A percentile compares a stretch with the other conserved stretches of the same genome.
These are phyloP conservation scores for Melieria omissa DNA, from an alignment of 2,888 invertebrate genomes.

Conservation along the genomic window DNA sequence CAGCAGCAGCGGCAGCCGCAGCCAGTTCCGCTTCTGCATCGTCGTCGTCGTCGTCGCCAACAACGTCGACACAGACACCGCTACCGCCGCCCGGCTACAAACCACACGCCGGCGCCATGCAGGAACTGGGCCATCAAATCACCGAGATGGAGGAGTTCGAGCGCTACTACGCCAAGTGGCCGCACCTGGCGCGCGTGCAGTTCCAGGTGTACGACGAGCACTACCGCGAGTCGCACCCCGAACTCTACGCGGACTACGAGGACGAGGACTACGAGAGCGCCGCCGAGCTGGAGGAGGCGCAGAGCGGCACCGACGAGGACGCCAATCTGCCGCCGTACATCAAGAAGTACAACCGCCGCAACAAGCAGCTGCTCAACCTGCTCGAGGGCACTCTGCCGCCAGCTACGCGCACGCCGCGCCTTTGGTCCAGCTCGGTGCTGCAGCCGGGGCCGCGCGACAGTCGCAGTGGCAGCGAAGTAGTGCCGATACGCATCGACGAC, in stretches of 20 bases:
- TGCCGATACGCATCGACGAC: conserved; percentile 52
- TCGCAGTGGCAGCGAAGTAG: conserved; percentile 30
- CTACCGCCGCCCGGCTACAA: conserved; percentile 39
- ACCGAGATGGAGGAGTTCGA: conserved; percentile 61
- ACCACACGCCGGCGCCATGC: conserved; percentile 39
- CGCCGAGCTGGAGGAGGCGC: conserved; percentile 53
- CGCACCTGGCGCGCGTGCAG: conserved; percentile 62
- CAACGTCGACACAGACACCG: conserved; percentile 30
- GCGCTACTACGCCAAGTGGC: conserved; percentile 64
- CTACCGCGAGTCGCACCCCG: conserved; percentile 54
- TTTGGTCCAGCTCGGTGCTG: conserved; percentile 52
- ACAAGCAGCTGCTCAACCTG: conserved; percentile 63
- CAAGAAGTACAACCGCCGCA: conserved; percentile 64
- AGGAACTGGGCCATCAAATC: conserved; percentile 58
- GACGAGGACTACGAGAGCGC: conserved; percentile 53
- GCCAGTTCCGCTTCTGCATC: background rate
- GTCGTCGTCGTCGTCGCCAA: background rate
- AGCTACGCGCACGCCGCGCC: conserved; percentile 45
- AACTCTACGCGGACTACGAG: conserved; percentile 45
- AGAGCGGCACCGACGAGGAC: conserved; percentile 52
- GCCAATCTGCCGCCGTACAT: conserved; percentile 64
- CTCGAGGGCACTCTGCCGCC: conserved; percentile 63
- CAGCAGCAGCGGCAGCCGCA: conserved; percentile 6
- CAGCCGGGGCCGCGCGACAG: conserved; percentile 55
- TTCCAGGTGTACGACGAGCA: conserved; percentile 61